Evolutionary conservation across 1,140 invertebrate species (phyloP).

Genomic region (Bombus balteatus): DNA sequence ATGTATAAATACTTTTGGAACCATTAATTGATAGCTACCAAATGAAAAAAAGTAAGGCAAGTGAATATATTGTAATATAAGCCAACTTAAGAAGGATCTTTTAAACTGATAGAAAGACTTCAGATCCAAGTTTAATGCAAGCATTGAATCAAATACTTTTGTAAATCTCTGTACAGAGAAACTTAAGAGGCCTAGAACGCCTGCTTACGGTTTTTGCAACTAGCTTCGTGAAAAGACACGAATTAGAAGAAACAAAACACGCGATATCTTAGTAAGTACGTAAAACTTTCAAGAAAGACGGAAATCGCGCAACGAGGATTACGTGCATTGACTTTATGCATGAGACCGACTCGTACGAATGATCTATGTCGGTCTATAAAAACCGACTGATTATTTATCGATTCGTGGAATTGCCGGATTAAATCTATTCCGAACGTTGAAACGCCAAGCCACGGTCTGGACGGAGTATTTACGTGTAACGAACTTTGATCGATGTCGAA

Average conservation of each 20-base stretch:
- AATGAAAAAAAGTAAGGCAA: too few species aligned
- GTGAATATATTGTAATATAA: too few species aligned
- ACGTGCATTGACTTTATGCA: conserved; percentile 16
- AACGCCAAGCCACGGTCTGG: not conserved
- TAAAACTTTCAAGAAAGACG: conserved; percentile 19
- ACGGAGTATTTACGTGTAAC: not conserved
- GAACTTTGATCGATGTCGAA: conserved; percentile 23
- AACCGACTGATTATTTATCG: not conserved
- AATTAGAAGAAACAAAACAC: not conserved
- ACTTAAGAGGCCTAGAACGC: not conserved
- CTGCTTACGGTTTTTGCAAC: not conserved
- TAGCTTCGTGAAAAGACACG: not conserved
- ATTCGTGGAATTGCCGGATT: not conserved
- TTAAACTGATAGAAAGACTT: too few species aligned
- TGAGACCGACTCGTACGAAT: not conserved
- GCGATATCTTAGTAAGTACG: not conserved
- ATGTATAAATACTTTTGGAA: too few species aligned
- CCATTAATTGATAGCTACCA: too few species aligned
- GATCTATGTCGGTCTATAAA: conserved; percentile 2
- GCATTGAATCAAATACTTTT: not conserved
- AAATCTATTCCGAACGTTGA: not conserved
- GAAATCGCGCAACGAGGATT: conserved; percentile 6
- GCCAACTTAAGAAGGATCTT: too few species aligned
- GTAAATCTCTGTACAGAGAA: not conserved
- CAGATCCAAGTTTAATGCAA: not conserved